Conservation (phyloP, 2,113 vertebrate species). For the Pseudolaguvia tuberculata region DNA sequence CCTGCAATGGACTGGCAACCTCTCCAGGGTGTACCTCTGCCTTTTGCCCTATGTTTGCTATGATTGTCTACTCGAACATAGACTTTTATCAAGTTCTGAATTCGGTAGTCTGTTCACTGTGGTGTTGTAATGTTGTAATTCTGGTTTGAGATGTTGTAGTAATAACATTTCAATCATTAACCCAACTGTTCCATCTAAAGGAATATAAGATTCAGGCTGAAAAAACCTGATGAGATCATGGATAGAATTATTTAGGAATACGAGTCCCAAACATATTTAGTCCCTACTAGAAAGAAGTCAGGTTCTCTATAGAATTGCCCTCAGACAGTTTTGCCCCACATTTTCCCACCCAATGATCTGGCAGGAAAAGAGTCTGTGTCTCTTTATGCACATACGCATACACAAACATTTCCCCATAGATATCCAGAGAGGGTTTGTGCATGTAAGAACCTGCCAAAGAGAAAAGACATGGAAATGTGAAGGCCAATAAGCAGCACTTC, state of each 20-base stretch:
- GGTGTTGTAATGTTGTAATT: slow-evolving; percentile 5
- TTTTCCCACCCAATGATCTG: slow-evolving; percentile 10
- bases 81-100: background rate
- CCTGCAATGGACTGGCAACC: too few species aligned
- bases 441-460: slow-evolving; percentile 40
- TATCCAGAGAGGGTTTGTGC: slow-evolving; percentile 39
- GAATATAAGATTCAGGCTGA: background rate
- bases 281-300: background rate
- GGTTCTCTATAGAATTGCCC: background rate
- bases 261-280: background rate
- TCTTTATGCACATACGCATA: slow-evolving; percentile 20
- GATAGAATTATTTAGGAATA: background rate
- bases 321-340: slow-evolving; percentile 3
- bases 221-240: background rate
- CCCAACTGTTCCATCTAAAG: background rate
- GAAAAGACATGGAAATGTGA: slow-evolving; percentile 13
- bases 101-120: background rate
- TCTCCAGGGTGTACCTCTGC: too few species aligned
- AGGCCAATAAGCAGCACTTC: background rate
- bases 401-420: slow-evolving; percentile 45
- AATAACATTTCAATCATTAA: slow-evolving; percentile 10
- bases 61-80: too few species aligned
- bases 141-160: background rate
- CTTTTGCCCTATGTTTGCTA: too few species aligned
- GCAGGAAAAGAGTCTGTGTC: slow-evolving; percentile 27